Conservation (phyloP, 2,113 vertebrate species). For the Syngnathus scovelli region DNA sequence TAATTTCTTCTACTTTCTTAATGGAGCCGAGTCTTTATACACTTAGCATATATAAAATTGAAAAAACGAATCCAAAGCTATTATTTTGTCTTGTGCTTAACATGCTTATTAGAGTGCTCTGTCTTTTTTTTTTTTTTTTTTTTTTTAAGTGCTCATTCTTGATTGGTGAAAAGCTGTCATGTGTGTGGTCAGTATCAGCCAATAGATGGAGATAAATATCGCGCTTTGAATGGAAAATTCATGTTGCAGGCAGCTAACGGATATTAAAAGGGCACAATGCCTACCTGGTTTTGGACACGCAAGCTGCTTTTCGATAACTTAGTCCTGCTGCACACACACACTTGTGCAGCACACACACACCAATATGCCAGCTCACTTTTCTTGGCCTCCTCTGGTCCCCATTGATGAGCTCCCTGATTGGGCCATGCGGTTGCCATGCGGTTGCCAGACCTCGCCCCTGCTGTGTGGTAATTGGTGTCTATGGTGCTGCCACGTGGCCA, state of each 20-base stretch:
- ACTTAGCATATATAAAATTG: neutral
- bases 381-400: slow-evolving; percentile 62
- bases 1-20: neutral
- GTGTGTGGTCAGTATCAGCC: slow-evolving; percentile 26
- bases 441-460: slow-evolving; percentile 71
- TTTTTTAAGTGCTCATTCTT: slow-evolving; percentile 3
- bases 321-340: slow-evolving; percentile 11
- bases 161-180: slow-evolving; percentile 20
- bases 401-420: slow-evolving; percentile 70
- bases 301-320: slow-evolving; percentile 35
- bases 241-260: slow-evolving; percentile 17
- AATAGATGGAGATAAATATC: slow-evolving; percentile 25
- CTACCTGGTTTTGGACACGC: slow-evolving; percentile 27
- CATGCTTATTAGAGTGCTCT: neutral
- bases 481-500: slow-evolving; percentile 66
- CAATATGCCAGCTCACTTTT: slow-evolving; percentile 37
- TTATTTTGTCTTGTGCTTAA: neutral
- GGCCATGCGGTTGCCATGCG: slow-evolving; percentile 72
- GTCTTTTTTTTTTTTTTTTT: slow-evolving; percentile 6
- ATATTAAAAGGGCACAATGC: slow-evolving; percentile 54
- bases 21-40: neutral
- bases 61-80: neutral
- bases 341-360: slow-evolving; percentile 23
- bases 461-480: slow-evolving; percentile 72
- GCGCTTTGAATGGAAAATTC: slow-evolving; percentile 30